Conservation (phyloP, 2,888 invertebrate genomes). For the Microchrysa polita region DNA sequence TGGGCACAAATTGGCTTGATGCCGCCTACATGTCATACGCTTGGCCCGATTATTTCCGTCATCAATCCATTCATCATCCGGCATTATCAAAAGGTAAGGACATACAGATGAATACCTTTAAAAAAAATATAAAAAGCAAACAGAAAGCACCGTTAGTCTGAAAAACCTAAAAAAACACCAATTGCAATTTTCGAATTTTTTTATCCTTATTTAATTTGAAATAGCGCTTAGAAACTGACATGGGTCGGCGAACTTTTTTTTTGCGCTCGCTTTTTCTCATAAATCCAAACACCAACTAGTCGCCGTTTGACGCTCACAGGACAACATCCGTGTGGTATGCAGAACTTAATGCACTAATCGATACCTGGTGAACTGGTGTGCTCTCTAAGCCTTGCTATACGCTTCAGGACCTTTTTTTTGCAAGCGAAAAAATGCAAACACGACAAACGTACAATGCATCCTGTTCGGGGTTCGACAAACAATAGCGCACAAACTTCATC, state of each 20-base stretch:
- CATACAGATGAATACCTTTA: background rate
- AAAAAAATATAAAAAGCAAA: background rate
- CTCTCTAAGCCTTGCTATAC: background rate
- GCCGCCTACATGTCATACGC: slow-evolving; percentile 84
- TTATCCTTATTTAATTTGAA: background rate
- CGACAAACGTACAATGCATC: slow-evolving; percentile 16
- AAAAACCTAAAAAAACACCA: background rate
- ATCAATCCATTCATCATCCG: slow-evolving; percentile 68
- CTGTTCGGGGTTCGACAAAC: slow-evolving; percentile 31
- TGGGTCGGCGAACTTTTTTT: no score
- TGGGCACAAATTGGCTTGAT: slow-evolving; percentile 87
- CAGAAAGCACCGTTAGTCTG: no score
- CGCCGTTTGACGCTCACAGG: no score
- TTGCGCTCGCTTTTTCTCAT: background rate
- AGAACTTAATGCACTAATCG: slow-evolving; percentile 45
- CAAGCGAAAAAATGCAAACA: slow-evolving; percentile 17
- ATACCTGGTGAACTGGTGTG: slow-evolving; percentile 45
- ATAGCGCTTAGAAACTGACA: slow-evolving; percentile 26
- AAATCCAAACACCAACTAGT: slow-evolving; percentile 31
- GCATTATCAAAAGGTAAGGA: slow-evolving; percentile 72
- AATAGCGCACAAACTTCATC: slow-evolving; percentile 21
- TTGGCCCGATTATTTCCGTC: slow-evolving; percentile 75
- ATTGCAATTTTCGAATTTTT: slow-evolving; percentile 24
- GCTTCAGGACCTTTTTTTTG: slow-evolving; percentile 25
- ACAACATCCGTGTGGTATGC: no score